Percentiles rank a stretch among this genome's conserved stretches.
Conservation (phyloP, 1,140 invertebrate species). For the Watersipora subatra region DNA sequence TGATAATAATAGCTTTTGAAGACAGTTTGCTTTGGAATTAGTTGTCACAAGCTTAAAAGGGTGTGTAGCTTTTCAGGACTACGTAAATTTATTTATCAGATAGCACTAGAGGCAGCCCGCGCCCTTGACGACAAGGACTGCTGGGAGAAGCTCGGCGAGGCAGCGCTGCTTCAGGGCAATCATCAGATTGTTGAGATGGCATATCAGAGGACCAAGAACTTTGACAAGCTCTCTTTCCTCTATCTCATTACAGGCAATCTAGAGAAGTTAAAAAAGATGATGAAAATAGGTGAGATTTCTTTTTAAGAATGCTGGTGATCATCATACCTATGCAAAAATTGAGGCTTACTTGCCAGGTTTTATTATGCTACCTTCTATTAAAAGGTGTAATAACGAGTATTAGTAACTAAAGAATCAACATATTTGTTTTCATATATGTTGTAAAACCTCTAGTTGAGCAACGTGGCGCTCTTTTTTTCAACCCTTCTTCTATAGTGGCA, state of each 20-base stretch:
- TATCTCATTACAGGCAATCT: conserved; percentile 97
- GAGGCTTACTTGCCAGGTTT: no score
- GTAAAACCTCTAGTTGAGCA: no score
- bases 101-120: conserved; percentile 73
- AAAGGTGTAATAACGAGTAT: conserved; percentile 7
- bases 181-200: conserved; percentile 96
- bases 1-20: no score
- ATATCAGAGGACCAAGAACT: conserved; percentile 98
- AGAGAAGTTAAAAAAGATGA: conserved; percentile 96
- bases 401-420: no score
- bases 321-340: no score
- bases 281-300: conserved; percentile 59
- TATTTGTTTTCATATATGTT: no score
- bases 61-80: no score
- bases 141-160: conserved; percentile 92
- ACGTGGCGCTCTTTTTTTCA: no score
- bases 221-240: conserved; percentile 93
- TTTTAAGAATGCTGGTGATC: not conserved
- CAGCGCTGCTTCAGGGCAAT: conserved; percentile 83
- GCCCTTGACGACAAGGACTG: conserved; percentile 81
- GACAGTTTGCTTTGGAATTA: no score
- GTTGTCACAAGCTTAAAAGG: no score
- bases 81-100: no score
- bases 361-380: conserved; percentile 3
- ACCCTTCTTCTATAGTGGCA: no score